A percentile compares a stretch with the other conserved stretches of the same genome.
phyloP scores from a whole-genome alignment of 2,113 vertebrate genomes.

The Carollia perspicillata region DNA sequence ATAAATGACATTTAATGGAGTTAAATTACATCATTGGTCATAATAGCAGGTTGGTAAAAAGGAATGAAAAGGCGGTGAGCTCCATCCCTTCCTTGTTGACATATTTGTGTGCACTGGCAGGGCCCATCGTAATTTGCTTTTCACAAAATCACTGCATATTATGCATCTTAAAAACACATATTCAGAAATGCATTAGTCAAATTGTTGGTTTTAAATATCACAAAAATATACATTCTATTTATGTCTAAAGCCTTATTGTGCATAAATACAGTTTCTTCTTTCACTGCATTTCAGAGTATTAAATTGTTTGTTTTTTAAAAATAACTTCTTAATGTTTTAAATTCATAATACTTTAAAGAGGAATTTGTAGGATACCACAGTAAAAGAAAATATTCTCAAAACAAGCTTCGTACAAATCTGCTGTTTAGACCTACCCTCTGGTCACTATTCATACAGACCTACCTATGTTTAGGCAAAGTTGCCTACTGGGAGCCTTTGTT shows the following conservation, averaged over 20 bases:
- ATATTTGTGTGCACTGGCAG: neutral
- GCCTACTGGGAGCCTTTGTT: neutral
- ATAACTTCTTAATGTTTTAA: neutral
- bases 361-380: neutral
- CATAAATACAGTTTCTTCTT: neutral
- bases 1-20: neutral
- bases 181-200: neutral
- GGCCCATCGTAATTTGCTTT: neutral
- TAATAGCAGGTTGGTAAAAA: neutral
- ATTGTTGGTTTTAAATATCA: neutral
- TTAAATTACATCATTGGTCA: neutral
- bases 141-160: neutral
- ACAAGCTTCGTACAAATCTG: neutral
- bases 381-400: neutral
- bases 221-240: neutral
- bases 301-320: neutral
- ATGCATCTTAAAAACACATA: neutral
- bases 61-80: neutral
- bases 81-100: neutral
- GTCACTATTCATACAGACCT: neutral
- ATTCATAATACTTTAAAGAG: neutral
- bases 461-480: neutral
- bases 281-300: neutral
- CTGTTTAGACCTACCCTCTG: neutral
- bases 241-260: neutral